Base-by-base conservation (phyloP, 2,797 vertebrate genomes). In the Staurois parvus region DNA sequence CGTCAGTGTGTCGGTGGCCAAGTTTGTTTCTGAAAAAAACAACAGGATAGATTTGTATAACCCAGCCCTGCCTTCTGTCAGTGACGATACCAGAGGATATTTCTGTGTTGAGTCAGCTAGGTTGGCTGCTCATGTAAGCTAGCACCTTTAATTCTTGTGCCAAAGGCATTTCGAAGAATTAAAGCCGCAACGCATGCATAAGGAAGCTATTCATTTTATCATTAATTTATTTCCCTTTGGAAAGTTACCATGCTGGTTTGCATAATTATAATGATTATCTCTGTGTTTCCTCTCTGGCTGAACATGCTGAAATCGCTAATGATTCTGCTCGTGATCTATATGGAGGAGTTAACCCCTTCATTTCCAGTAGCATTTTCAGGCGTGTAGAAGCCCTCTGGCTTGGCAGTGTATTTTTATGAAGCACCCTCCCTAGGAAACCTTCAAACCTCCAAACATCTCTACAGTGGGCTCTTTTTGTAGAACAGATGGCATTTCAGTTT, bases 401-500 rank as follows among this genome's bases (percentile, higher is more conserved):
- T 69, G 64, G 52, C 52, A 42, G 12, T 2, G 7, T 82, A 42
- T 64, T 73, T 73, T 72, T 56, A 6, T 66, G 34, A 30, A 56
- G 64, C 13, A 40, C 72, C 48, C 77, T 80, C 37, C 4, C 42
- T 42, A 85, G 28, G 56, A 79, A 32, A 64, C 70, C 76, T 30
- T n/a, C 62, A 42, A 28, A 28, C 69, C 76, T 66, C 30, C 76
- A 52, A 40, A 62, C 75, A 45, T 40, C 67, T 32, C 56, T 68
- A 37, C 28, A 52, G 68, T 48, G 34, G 34, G 30, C 56, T 32
- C 17, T 56, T 73, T 62, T 79, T 79, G 69, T 56, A 87, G 74
- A 81, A 72, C 85, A 86, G 85, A 86, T 86, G 85, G 85, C 79
- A 82, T 76, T 86, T 82, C 79, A 81, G 78, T 85, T 75, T 85